Evolutionary conservation across 2,113 vertebrate species (phyloP), one percentile per base, ranked within the genome.

Genomic region (Coptodon bakossiorum): DNA sequence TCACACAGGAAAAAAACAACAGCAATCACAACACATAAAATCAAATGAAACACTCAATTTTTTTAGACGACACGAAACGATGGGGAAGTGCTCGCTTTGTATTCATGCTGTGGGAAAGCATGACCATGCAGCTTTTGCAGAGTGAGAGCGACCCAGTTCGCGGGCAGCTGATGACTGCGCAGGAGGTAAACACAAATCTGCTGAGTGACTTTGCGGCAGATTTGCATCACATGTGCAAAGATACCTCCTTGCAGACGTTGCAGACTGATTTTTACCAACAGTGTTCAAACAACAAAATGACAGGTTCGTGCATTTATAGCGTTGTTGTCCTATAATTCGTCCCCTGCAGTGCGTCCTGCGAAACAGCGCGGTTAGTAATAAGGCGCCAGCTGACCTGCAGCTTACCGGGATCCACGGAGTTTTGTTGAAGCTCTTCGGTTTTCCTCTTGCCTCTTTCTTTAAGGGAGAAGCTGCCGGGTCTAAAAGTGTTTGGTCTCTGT

Each of bases 141-240:
- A 6, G 56, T 45, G 82, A 76, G 50, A 61, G 81, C 78, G 93
- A 91, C 89, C 83, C 86, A 91, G 84, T 88, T 91, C 19, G 29
- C 86, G 76, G 50, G 80, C 92, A 89, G 86, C 89, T 87, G 89
- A 88, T 89, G 83, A 88, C 86, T 94, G 91, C 94, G 92, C 91
- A 94, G 2, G 57, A 92, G 19, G 81, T 89, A 91, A 92, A 91
- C 71, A 90, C 68, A 78, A 31, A 91, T 63, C 57, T 80, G 84
- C 31, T 45, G 83, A 56, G 83, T 88, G 91, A 94, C 93, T 94
- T 93, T 96, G 95, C 94, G 89, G 91, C 90, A 95, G 66, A 90
- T 48, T 53, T 83, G 43, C 43, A 76, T n/a, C 40, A 63, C 63
- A 50, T 27, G 71, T 48, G 76, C 90, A 87, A 10, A 6, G 10